phyloP scores from a whole-genome alignment of 2,113 vertebrate species.

The Symphodus melops region DNA sequence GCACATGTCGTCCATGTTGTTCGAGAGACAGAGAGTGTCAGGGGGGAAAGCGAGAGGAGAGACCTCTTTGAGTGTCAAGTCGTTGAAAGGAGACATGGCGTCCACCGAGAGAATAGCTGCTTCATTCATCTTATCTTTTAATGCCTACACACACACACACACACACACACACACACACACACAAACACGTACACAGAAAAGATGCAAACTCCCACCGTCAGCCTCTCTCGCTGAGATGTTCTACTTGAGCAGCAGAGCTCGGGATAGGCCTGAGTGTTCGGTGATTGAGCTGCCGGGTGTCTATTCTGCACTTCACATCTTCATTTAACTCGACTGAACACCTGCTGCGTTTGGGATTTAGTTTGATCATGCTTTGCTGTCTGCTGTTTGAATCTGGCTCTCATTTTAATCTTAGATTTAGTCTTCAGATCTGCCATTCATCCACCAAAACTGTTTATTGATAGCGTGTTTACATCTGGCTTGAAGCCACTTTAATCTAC shows the following conservation, averaged over 20 bases:
- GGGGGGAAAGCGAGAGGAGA: conserved; percentile 36
- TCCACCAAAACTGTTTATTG: conserved; percentile 9
- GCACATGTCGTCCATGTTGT: conserved; percentile 52
- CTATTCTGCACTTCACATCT: conserved; percentile 43
- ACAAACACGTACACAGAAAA: conserved; percentile 38
- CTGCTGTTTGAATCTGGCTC: background rate
- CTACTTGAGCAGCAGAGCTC: conserved; percentile 1
- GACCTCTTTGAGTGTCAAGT: conserved; percentile 57
- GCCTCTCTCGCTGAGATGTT: conserved; percentile 34
- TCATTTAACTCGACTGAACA: conserved; percentile 59
- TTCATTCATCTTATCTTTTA: conserved; percentile 42
- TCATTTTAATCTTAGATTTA: background rate
- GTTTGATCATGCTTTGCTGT: background rate
- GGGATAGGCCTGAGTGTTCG: conserved; percentile 41
- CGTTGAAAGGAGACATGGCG: conserved; percentile 59
- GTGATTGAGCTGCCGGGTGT: conserved; percentile 48
- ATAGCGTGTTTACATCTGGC: conserved; percentile 13
- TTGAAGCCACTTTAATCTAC: conserved; percentile 4
- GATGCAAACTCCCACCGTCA: conserved; percentile 43
- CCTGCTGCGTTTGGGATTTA: conserved; percentile 34
- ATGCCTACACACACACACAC: conserved; percentile 1
- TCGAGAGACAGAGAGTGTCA: conserved; percentile 42
- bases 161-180: conserved; percentile 39
- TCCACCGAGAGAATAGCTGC: conserved; percentile 47
- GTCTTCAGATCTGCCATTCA: background rate